These are phyloP conservation scores for Cepaea hortensis DNA, from an alignment of 2,888 invertebrate genomes.

Conservation along the genomic window DNA sequence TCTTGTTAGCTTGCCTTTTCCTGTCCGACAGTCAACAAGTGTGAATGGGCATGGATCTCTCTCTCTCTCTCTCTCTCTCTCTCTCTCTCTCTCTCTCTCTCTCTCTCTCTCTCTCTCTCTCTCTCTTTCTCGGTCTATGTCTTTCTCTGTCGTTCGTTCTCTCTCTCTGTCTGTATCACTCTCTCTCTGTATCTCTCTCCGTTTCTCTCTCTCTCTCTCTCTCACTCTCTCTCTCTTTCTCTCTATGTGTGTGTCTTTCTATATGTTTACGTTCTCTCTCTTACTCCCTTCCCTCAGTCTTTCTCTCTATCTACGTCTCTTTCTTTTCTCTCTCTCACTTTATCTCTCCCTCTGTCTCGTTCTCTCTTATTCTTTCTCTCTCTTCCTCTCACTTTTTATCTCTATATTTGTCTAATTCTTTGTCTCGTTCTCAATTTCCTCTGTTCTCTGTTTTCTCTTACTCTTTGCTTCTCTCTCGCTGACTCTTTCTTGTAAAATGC, in stretches of 20 bases:
- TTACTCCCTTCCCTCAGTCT: not conserved
- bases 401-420: no score
- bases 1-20: no score
- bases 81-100: conserved; percentile 3
- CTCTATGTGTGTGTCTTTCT: not conserved
- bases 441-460: no score
- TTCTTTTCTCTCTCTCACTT: not conserved
- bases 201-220: not conserved
- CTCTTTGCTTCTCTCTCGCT: no score
- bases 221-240: not conserved
- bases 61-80: not conserved
- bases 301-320: not conserved
- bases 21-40: no score
- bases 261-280: conserved; percentile 6
- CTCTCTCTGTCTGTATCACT: not conserved
- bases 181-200: not conserved
- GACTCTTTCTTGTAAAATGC: no score
- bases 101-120: conserved; percentile 2
- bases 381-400: no score
- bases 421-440: no score
- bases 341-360: not conserved
- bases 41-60: no score
- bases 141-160: not conserved
- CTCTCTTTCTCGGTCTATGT: not conserved
- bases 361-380: not conserved